phyloP scores from a whole-genome alignment of 2,113 vertebrate species.

The Scomber japonicus region DNA sequence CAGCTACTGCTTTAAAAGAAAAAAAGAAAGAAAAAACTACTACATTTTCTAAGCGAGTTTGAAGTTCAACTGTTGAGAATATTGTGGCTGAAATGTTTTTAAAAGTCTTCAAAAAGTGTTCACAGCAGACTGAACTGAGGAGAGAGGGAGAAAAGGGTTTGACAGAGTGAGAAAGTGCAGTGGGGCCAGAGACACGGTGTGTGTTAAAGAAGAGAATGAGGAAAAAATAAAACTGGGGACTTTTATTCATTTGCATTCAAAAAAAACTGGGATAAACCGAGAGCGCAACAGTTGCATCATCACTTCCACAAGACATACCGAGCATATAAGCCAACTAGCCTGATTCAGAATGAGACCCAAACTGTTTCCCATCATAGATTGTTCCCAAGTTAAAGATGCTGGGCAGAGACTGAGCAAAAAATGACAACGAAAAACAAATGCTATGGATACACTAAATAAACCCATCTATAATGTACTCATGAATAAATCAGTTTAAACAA shows the following conservation, averaged over 20 bases:
- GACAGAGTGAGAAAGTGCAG: neutral
- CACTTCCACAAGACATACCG: no score
- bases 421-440: no score
- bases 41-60: neutral
- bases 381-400: no score
- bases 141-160: neutral
- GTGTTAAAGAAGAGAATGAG: no score
- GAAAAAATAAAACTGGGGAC: neutral
- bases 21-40: no score
- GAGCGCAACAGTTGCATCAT: no score
- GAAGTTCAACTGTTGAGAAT: neutral
- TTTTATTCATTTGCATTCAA: neutral
- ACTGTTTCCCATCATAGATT: neutral
- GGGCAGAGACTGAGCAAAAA: no score
- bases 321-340: no score
- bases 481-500: no score
- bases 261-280: neutral
- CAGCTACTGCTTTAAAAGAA: conserved; percentile 6
- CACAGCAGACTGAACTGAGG: neutral
- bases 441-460: no score
- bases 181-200: no score
- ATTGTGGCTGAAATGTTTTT: neutral
- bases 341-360: neutral
- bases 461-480: no score
- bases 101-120: neutral